Evolutionary conservation across 1,140 invertebrate genomes (phyloP), one percentile per base, ranked within the genome.

Genomic region (Habropoda laboriosa): DNA sequence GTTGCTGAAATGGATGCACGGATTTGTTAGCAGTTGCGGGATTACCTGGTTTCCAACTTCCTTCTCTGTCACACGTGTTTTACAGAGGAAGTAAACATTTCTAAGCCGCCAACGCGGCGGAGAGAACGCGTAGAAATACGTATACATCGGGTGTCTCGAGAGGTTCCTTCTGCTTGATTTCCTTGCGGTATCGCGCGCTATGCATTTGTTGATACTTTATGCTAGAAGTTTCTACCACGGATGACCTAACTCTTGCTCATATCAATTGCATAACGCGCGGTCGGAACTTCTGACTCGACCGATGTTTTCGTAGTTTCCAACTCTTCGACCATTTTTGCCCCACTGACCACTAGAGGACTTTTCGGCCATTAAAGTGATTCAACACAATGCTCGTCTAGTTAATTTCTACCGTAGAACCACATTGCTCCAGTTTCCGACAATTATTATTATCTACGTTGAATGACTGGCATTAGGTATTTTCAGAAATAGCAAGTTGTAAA

Each of bases 91-190:
- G 27, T 57, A 64, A 53, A 30, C 63, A 71, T 74, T 79, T 51
- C 47, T 55, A 21, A 24, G 53, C 30, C 51, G 49, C 63, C 40
- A 40, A 35, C 42, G 32, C 27, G 27, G 42, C 47, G 27, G 55
- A 21, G 21, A 32, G 53, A 53, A 70, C 57, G 74, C 42, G 53
- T 21, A 49, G 66, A 81, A 81, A 82, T 81, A 60, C 70, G 49
- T 27, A 82, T 81, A 60, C 70, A 57, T 27, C 30, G 51, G 60
- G 53, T 60, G 80, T 66, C 80, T 82, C 78, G 68, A 13, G 53
- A 61, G 78, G 45, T 66, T 57, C 70, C 60, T 81, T 68, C 79
- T 60, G 75, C 79, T 76, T 82, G 81, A 82, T 82, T 82, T 82
- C 79, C 71, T 74, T 8, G 27, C 63, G 68, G 68, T 60, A 24